A percentile compares a stretch with the other conserved stretches of the same genome.
phyloP scores from a whole-genome alignment of 2,888 invertebrate species.

The Campoletis raptor region DNA sequence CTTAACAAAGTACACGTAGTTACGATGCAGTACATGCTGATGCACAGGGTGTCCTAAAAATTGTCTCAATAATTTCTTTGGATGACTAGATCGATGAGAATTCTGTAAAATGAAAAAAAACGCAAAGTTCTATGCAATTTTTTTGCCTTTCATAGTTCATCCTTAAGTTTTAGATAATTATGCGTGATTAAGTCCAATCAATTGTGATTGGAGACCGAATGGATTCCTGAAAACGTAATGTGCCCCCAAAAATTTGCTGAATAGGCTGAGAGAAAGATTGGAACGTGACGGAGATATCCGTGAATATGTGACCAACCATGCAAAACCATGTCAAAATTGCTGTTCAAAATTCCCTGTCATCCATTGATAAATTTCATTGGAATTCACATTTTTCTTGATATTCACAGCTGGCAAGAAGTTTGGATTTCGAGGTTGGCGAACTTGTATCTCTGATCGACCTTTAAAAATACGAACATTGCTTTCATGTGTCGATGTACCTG shows the following conservation, averaged over 20 bases:
- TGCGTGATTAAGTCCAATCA: no score
- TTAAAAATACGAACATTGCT: slow-evolving; percentile 72
- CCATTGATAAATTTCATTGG: background rate
- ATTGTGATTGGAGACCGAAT: background rate
- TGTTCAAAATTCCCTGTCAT: background rate
- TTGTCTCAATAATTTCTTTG: background rate
- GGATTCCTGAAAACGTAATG: background rate
- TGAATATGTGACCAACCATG: background rate
- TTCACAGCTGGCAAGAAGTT: background rate
- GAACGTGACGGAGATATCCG: background rate
- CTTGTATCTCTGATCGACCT: slow-evolving; percentile 73
- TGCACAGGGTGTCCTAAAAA: background rate
- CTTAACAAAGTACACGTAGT: slow-evolving; percentile 30
- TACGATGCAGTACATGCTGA: background rate
- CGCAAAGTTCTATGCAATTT: background rate
- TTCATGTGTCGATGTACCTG: slow-evolving; percentile 27
- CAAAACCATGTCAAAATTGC: background rate
- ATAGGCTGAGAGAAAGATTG: no score
- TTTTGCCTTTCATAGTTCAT: no score
- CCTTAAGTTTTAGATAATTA: no score
- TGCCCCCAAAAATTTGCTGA: background rate
- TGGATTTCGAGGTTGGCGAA: slow-evolving; percentile 11
- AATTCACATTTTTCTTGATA: background rate
- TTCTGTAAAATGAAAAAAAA: background rate
- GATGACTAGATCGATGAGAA: background rate